Evolutionary conservation across 1,140 invertebrate species (phyloP), one percentile per base, ranked within the genome.

Genomic region (Lerema accius): DNA sequence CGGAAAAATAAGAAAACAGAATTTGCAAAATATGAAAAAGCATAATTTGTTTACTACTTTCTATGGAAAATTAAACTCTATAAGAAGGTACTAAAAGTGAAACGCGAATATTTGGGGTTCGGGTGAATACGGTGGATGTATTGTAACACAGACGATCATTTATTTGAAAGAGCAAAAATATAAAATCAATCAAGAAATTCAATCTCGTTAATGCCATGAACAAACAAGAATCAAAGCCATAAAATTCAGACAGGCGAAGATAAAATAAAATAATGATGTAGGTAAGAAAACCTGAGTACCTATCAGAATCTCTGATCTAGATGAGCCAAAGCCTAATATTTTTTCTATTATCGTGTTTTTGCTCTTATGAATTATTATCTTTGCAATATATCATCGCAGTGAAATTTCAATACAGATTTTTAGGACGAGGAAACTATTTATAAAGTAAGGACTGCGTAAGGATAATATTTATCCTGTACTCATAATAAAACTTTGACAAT

Each of bases 1-100:
- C 42, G n/a, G 53, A 45, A 58, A 32, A 58, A 58, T 58, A 13
- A 42, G 40, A 45, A 58, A 58, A 26, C 32, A 26, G 23, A 15
- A 35, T 35, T 28, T 58, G 40, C 42, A 35, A 58, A 58, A 43
- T 45, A 17, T 45, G 2, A 45, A 58, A 58, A 13, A 26, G 40
- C 26, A 16, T 58, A 35, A 58, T 35, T 58, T 45, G 13, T 26
- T 45, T 28, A 17, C 17, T 15, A 17, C 9, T 16, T 14, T 32
- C 35, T 35, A 13, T 13, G 10, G 23, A n/a, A 45, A 43, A 42
- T 32, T 32, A 13, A 58, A 19, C 42, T 32, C 9, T 58, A 35
- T 46, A 3, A 4, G 7, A 17, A 11, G n/a, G 3, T 9, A 58
- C 42, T 19, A 35, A 46, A 58, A 58, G 14, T 45, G 55, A 56